Base-by-base conservation (phyloP, 1,140 invertebrate genomes). In the Polyergus mexicanus region DNA sequence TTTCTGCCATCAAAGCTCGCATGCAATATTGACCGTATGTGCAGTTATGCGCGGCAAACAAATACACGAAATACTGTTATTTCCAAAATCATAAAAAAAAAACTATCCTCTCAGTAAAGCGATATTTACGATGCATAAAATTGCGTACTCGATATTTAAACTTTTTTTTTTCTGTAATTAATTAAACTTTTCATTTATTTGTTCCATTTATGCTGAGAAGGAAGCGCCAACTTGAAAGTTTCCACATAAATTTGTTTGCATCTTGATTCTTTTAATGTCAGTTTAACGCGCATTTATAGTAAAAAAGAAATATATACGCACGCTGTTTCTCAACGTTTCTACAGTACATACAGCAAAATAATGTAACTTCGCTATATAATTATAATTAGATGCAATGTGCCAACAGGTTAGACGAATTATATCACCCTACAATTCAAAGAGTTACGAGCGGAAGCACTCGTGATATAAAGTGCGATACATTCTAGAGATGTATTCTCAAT, bases 401-500 rank as follows among this genome's bases (percentile, higher is more conserved):
- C 68, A 47, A 44, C 78, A 72, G 66, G 68, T 83, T 32, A 62
- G 62, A 74, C 38, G 38, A 74, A 2, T 74, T 54, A 56, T 28
- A 28, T 60, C 62, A 62, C 28, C 35, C 25, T 16, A 4, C 38
- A n/a, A 81, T 83, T 72, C 78, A 83, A 83, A 83, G 78, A 51
- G 28, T 32, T 72, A 54, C 44, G 25, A 54, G 10, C 28, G 38
- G 38, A 60, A 74, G 25, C 44, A n/a, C 38, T 54, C 8, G 35
- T 35, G 78, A 44, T 74, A 83, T 72, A 60, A 83, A 83, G 69
- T 83, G 78, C 44, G 78, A 83, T 69, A 74, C 72, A 51, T 76
- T 83, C 78, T 60, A 74, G 78, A 60, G 78, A 60, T 83, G 35
- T 60, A 74, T 47, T 83, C 68, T 83, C 78, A 72, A 83, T 83